Evolutionary conservation across 2,888 invertebrate genomes (phyloP).

Genomic region (Dermolepida albohirtum): DNA sequence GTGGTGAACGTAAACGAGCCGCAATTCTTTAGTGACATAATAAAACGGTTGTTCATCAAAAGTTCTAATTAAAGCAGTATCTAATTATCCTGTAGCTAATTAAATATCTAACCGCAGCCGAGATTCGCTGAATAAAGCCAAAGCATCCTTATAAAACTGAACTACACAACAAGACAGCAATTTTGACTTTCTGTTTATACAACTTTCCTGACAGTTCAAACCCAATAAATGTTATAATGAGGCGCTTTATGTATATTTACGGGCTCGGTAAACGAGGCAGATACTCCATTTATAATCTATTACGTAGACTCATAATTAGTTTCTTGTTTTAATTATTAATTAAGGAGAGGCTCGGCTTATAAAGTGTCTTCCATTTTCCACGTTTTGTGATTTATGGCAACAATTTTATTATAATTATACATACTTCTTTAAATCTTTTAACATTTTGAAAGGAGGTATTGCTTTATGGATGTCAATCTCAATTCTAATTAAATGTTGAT

Average conservation of each 20-base stretch:
- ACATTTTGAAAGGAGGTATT: too few relatives aligned
- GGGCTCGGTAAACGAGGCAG: constrained; percentile 58
- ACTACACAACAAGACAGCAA: constrained; percentile 59
- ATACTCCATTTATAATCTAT: constrained; percentile 62
- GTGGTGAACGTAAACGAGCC: constrained; percentile 33
- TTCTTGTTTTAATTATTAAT: constrained; percentile 65
- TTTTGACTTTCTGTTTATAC: constrained; percentile 62
- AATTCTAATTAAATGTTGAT: too few relatives aligned
- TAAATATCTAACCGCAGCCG: constrained; percentile 63
- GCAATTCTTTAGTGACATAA: constrained; percentile 46
- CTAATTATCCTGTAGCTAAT: constrained; percentile 64
- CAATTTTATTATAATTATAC: constrained; percentile 9
- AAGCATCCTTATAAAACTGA: constrained; percentile 62
- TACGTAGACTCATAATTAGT: constrained; percentile 63
- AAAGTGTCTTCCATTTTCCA: constrained; percentile 54
- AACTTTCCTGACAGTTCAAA: constrained; percentile 63
- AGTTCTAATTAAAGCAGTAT: constrained; percentile 65
- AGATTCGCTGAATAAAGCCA: constrained; percentile 59
- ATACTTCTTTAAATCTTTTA: constrained; percentile 1
- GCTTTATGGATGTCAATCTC: too few relatives aligned
- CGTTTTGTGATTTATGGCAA: constrained; percentile 53
- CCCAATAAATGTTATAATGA: constrained; percentile 63
- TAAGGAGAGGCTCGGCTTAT: constrained; percentile 56
- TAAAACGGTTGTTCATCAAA: constrained; percentile 55
- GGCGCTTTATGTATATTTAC: constrained; percentile 60